These are phyloP conservation scores for Mythimna albipuncta DNA, from an alignment of 2,888 invertebrate species.

Conservation along the genomic window DNA sequence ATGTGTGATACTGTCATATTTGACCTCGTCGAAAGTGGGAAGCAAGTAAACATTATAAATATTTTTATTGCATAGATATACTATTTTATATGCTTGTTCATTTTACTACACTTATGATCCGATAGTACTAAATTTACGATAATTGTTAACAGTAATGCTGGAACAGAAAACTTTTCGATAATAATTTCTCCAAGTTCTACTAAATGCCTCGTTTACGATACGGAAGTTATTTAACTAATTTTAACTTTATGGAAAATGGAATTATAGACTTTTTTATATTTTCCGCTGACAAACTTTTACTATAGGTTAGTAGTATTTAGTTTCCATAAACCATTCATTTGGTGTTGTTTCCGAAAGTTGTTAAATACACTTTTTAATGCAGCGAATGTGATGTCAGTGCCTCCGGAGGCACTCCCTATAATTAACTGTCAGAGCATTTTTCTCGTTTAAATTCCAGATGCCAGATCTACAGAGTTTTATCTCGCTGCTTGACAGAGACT, in stretches of 20 bases:
- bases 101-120: not conserved
- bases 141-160: not conserved
- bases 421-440: slow-evolving; percentile 45
- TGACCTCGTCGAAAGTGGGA: slow-evolving; percentile 94
- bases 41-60: slow-evolving; percentile 90
- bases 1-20: slow-evolving; percentile 93
- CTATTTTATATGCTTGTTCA: not conserved
- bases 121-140: not conserved
- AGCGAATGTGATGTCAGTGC: slow-evolving; percentile 31
- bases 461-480: slow-evolving; percentile 34
- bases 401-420: slow-evolving; percentile 36
- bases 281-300: slow-evolving; percentile 8
- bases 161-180: slow-evolving; percentile 1
- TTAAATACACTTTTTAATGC: slow-evolving; percentile 24
- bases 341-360: slow-evolving; percentile 25
- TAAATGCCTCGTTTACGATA: slow-evolving; percentile 4
- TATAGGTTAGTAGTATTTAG: not conserved
- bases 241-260: slow-evolving; percentile 15
- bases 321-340: slow-evolving; percentile 7
- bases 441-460: slow-evolving; percentile 47
- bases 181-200: slow-evolving; percentile 8
- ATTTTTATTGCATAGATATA: not conserved
- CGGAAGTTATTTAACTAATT: slow-evolving; percentile 19
- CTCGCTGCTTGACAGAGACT: slow-evolving; percentile 47
- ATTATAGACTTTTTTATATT: slow-evolving; percentile 17